Percentiles rank a stretch among this genome's conserved stretches.
phyloP scores from a whole-genome alignment of 23 tunicate species.

The Trididemnum clinides region DNA sequence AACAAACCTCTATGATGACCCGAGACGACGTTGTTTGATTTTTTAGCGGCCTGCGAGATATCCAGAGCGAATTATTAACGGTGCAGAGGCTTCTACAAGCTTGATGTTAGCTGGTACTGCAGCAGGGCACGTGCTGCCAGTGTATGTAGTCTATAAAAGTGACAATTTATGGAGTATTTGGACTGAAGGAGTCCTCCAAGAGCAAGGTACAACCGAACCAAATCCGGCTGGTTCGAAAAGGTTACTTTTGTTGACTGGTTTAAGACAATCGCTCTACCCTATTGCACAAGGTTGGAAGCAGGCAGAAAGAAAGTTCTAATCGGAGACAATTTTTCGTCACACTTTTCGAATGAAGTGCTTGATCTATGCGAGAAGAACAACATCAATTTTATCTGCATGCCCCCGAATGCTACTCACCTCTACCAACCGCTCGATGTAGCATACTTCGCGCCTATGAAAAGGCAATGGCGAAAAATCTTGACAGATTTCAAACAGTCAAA shows the following conservation, averaged over 20 bases:
- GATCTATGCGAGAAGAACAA: background rate
- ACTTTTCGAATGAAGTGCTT: background rate
- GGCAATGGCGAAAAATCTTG: constrained; percentile 18
- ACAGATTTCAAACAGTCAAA: constrained; percentile 11
- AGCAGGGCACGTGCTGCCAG: constrained; percentile 8
- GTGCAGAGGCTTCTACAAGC: constrained; percentile 8
- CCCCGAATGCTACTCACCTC: constrained; percentile 8
- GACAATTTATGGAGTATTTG: constrained; percentile 37
- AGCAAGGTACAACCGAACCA: constrained; percentile 49
- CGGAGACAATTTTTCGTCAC: constrained; percentile 22
- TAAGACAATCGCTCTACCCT: constrained; percentile 8
- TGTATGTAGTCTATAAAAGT: constrained; percentile 10
- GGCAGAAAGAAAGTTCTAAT: constrained; percentile 29
- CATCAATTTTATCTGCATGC: constrained; percentile 1
- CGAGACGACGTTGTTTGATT: constrained; percentile 1
- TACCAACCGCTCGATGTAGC: constrained; percentile 16
- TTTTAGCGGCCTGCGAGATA: constrained; percentile 7
- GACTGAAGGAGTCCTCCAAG: constrained; percentile 32
- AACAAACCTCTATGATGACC: constrained; percentile 45
- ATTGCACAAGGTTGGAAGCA: background rate
- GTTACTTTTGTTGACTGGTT: constrained; percentile 38
- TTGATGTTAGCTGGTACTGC: constrained; percentile 53
- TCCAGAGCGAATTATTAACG: constrained; percentile 26
- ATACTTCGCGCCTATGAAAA: constrained; percentile 6
- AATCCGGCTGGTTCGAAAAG: constrained; percentile 37